Conservation (phyloP, 2,113 vertebrate genomes). For the Brachyhypopomus occidentalis region DNA sequence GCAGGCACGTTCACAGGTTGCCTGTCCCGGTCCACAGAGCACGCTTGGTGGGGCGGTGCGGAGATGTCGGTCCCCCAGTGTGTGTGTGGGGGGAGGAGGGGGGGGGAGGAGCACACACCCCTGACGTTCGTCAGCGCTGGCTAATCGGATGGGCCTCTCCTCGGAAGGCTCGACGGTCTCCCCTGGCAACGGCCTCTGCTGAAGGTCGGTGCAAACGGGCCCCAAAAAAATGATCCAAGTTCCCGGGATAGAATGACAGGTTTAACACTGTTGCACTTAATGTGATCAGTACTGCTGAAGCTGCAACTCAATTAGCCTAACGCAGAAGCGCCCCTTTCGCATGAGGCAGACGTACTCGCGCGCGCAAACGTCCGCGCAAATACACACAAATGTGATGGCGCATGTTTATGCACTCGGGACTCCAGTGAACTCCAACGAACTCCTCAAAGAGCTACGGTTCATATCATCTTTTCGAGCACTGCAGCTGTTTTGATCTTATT, state of each 20-base stretch:
- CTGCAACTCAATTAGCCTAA: conserved; percentile 62
- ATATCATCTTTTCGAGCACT: not conserved
- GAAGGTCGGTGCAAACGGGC: conserved; percentile 66
- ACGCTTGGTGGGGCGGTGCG: conserved; percentile 44
- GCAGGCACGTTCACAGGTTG: conserved; percentile 46
- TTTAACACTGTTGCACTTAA: conserved; percentile 65
- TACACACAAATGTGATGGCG: not conserved
- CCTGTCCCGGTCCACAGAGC: conserved; percentile 44
- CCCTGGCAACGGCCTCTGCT: conserved; percentile 66
- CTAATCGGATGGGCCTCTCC: conserved; percentile 55
- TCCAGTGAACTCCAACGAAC: not conserved
- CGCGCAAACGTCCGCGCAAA: conserved; percentile 37
- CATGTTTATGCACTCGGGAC: too few species aligned
- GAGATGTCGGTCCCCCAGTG: conserved; percentile 13
- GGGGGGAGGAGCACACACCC: conserved; percentile 7
- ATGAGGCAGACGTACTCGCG: not conserved
- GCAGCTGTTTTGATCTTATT: conserved; percentile 10
- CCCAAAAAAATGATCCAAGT: conserved; percentile 58
- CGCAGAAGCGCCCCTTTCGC: not conserved
- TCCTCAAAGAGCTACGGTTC: not conserved
- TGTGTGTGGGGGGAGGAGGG: conserved; percentile 19
- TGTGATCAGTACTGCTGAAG: conserved; percentile 63
- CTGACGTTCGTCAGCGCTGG: conserved; percentile 62
- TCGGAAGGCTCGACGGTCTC: conserved; percentile 41
- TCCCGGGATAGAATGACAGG: conserved; percentile 65